Base-by-base conservation (phyloP, 2,797 vertebrate species). In the Enteromius paludinosus region DNA sequence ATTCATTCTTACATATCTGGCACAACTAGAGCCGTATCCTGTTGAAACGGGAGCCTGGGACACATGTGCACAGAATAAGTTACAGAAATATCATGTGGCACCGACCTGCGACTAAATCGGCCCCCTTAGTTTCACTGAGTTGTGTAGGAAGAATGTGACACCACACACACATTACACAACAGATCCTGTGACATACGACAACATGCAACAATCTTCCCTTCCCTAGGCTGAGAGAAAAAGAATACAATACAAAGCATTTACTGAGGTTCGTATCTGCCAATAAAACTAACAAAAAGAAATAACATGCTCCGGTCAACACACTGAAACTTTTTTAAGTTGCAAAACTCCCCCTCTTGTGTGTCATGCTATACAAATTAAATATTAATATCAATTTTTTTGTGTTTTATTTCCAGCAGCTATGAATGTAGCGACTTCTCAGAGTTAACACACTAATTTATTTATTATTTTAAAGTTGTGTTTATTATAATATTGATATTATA, bases 1-100 rank as follows among this genome's bases (percentile, higher is more conserved):
- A 76, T 25, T 54, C 41, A 76, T 71, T 73, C n/a, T n/a, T 33
- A n/a, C 4, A n/a, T 38, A 25, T 73, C 14, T 56, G 75, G n/a
- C 17, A 23, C 59, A 23, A 4, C 59, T 61, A 23, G 45, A 64
- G 28, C 35, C 14, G 45, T 35, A 28, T 52, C 54, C 54, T 66
- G 3, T 20, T 41, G 35, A 75, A 59, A 75, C 15, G 35, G 20
- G 54, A 61, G n/a, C n/a, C 23, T 18, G 7, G 56, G 23, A 28
- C 45, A 33, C 25, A 71, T 20, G 45, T 30, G 25, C n/a, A 71
- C 8, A 12, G 18, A 65, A 25, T 4, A 69, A 7, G 41, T 23
- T 17, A 14, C 78, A 3, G 11, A 17, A 59, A 79, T n/a, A 54
- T 23, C 38, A 62, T 28, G 54, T 70, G 23, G 9, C 28, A 30